Conservation (phyloP, 2,797 vertebrate species). For the Parauchenoglanis punctatus region DNA sequence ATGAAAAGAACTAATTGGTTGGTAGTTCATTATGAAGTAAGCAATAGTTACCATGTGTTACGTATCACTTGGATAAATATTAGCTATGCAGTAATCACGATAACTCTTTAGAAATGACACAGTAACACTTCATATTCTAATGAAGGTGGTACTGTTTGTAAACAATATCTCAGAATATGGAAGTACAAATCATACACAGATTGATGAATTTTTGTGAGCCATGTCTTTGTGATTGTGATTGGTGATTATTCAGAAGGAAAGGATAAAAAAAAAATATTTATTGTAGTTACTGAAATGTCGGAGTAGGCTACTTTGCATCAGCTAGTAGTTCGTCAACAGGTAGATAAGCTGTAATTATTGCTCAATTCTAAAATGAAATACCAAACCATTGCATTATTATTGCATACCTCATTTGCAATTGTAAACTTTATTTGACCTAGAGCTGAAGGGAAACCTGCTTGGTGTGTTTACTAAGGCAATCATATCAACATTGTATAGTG, state of each 20-base stretch:
- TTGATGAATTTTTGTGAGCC: background rate
- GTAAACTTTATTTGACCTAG: slow-evolving; percentile 17
- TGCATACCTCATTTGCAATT: background rate
- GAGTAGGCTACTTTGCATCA: background rate
- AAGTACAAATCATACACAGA: background rate
- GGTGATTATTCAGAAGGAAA: background rate
- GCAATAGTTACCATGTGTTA: background rate
- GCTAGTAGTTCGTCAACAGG: background rate
- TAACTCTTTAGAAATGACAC: background rate
- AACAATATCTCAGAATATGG: background rate
- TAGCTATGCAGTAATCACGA: background rate
- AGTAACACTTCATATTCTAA: background rate
- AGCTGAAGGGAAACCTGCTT: slow-evolving; percentile 30
- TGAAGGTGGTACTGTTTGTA: background rate
- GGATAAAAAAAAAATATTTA: background rate
- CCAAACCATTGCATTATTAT: background rate
- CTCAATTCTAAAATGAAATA: background rate
- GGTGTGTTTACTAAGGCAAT: slow-evolving; percentile 17
- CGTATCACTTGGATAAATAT: background rate
- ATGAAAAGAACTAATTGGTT: background rate
- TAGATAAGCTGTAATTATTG: background rate
- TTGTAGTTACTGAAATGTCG: background rate
- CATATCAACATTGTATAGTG: background rate
- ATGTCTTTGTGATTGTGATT: background rate
- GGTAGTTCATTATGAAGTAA: background rate